Base-by-base conservation (phyloP, 2,888 invertebrate genomes). In the Apodemia zela region DNA sequence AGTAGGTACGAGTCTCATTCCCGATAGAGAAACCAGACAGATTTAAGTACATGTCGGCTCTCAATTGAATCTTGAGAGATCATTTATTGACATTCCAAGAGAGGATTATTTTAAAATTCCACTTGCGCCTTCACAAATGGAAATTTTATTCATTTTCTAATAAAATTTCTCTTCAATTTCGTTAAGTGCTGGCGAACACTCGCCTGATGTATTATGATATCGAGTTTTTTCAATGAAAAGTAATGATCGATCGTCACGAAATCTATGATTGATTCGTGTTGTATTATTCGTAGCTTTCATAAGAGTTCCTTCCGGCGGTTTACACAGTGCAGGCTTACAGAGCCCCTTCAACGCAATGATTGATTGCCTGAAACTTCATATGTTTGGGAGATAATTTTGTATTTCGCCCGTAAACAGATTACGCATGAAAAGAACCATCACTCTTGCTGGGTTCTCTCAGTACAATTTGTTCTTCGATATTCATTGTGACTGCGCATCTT, bases 241-340 rank as follows among this genome's bases (percentile, higher is more conserved):
- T 86, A 79, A 75, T 90, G 90, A 91, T 90, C 84, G 90, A 91
- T 91, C 85, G 84, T 86, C 88, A 77, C 81, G 79, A 87, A 88
- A 88, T 89, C 89, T 88, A 90, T 91, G 91, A 90, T 91, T 90
- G 90, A 91, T 91, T 88, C 82, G 85, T 85, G 88, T 79, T 84
- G 83, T 89, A 88, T 89, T 89, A 89, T 90, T 89, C 87, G 83
- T 79, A 79, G 85, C 85, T 84, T 85, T 83, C 81, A 81, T 82
- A 85, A 87, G 87, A 85, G 87, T 85, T 86, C 84, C 84, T 84
- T 79, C 75, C 79, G 75, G 75, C 78, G 83, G 80, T 82, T 83
- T 81, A 80, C 85, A 81, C 83, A 82, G 81, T 80, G 80, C 85
- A 81, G 83, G 87, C 84, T 85, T 87, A 81, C 81, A 77, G 75